Conservation (phyloP, 1,140 invertebrate genomes). For the Diplogasteroides magnus region DNA sequence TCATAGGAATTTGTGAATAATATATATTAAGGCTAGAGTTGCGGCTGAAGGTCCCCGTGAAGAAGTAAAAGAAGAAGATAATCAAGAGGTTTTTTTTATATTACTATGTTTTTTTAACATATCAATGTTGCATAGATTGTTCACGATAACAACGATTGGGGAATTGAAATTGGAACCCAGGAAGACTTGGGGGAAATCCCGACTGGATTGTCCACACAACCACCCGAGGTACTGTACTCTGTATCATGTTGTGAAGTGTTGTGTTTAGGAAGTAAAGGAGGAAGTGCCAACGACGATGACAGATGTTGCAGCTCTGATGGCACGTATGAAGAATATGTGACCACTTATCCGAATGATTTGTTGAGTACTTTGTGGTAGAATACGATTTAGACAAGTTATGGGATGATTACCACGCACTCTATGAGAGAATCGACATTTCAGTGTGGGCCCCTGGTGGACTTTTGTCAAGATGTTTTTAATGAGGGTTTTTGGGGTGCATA, state of each 20-base stretch:
- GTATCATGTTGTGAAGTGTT: not conserved
- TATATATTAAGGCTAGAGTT: constrained; percentile 30
- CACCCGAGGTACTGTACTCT: not conserved
- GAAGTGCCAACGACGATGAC: not conserved
- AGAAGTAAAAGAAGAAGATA: constrained; percentile 54
- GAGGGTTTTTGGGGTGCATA: too few relatives aligned
- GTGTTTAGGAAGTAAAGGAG: not conserved
- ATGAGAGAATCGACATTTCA: too few relatives aligned
- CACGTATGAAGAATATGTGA: not conserved
- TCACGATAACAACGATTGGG: constrained; percentile 88
- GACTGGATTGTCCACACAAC: not conserved
- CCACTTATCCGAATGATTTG: too few relatives aligned
- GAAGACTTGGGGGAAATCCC: not conserved
- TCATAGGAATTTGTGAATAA: constrained; percentile 38
- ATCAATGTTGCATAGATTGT: constrained; percentile 58
- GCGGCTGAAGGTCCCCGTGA: constrained; percentile 3
- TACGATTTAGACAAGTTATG: too few relatives aligned
- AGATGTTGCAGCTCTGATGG: not conserved
- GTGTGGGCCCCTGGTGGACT: too few relatives aligned
- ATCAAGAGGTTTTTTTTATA: constrained; percentile 60
- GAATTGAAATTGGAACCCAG: constrained; percentile 58
- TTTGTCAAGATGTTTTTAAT: too few relatives aligned
- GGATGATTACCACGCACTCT: too few relatives aligned
- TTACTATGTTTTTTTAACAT: not conserved
- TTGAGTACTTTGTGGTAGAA: too few relatives aligned